A percentile compares a stretch with the other conserved stretches of the same genome.
Evolutionary conservation across 2,797 vertebrate species (phyloP).

Genomic region (Channa striata): DNA sequence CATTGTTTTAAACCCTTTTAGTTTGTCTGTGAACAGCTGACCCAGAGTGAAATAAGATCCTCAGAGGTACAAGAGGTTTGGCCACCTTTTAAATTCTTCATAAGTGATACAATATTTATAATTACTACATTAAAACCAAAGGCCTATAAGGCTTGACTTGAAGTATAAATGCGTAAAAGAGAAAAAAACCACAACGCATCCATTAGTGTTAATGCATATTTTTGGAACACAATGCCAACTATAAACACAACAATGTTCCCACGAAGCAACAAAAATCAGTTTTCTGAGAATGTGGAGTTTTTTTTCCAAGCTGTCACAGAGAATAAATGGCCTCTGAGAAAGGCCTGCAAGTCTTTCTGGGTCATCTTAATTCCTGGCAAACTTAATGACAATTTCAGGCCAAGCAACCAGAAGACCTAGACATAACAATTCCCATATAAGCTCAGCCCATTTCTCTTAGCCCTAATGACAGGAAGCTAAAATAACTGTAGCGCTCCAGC

Average conservation of each 20-base stretch:
- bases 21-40: conserved; percentile 30
- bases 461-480: conserved; percentile 57
- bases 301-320: conserved; percentile 54
- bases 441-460: conserved; percentile 49
- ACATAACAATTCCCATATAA: conserved; percentile 69
- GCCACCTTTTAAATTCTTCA: conserved; percentile 27
- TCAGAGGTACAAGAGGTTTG: conserved; percentile 14
- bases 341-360: conserved; percentile 44
- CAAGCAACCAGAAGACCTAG: conserved; percentile 55
- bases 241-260: conserved; percentile 37
- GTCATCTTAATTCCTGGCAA: conserved; percentile 58
- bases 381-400: conserved; percentile 63
- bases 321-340: conserved; percentile 49
- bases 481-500: conserved; percentile 50
- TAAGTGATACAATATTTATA: conserved; percentile 12
- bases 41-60: conserved; percentile 22
- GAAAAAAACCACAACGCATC: not conserved
- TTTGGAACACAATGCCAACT: conserved; percentile 11
- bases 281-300: conserved; percentile 14
- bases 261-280: conserved; percentile 35
- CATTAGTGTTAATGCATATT: conserved; percentile 5
- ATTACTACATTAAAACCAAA: conserved; percentile 9
- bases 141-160: not conserved
- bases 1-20: conserved; percentile 21
- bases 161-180: conserved; percentile 10